A percentile compares a stretch with the other conserved stretches of the same genome.
Conservation (phyloP, 2,797 vertebrate species). For the Neosilurus mollespiculum region DNA sequence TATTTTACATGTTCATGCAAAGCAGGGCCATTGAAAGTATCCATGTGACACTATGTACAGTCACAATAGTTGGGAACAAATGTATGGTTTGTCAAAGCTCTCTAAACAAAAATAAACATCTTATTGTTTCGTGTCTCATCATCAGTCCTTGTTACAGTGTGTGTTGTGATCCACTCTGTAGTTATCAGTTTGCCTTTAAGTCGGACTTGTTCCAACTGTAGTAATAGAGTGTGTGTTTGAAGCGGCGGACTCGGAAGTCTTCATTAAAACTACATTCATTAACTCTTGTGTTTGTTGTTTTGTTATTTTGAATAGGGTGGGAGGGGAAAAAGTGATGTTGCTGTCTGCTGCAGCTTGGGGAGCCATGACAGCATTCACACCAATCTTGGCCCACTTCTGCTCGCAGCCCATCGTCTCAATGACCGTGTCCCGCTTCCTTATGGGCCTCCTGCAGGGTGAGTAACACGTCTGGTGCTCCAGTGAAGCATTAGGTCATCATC, state of each 20-base stretch:
- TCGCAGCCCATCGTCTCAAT: slow-evolving; percentile 85
- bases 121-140: background rate
- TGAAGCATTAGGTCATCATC: background rate
- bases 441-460: slow-evolving; percentile 93
- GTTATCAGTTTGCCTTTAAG: background rate
- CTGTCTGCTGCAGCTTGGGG: slow-evolving; percentile 91
- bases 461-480: background rate
- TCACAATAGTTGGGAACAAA: background rate
- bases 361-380: slow-evolving; percentile 84
- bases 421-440: slow-evolving; percentile 87
- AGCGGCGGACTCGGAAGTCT: background rate
- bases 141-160: background rate
- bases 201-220: background rate
- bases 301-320: slow-evolving; percentile 75
- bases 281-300: background rate
- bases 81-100: background rate
- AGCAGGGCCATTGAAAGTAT: background rate
- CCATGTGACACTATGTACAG: too few relatives aligned
- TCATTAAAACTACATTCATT: background rate
- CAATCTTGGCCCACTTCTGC: slow-evolving; percentile 80
- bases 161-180: too few relatives aligned
- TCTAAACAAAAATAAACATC: background rate
- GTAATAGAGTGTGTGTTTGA: background rate
- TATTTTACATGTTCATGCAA: slow-evolving; percentile 11
- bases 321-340: slow-evolving; percentile 91